phyloP scores from a whole-genome alignment of 2,797 vertebrate species.

The Anomalospiza imberbis region DNA sequence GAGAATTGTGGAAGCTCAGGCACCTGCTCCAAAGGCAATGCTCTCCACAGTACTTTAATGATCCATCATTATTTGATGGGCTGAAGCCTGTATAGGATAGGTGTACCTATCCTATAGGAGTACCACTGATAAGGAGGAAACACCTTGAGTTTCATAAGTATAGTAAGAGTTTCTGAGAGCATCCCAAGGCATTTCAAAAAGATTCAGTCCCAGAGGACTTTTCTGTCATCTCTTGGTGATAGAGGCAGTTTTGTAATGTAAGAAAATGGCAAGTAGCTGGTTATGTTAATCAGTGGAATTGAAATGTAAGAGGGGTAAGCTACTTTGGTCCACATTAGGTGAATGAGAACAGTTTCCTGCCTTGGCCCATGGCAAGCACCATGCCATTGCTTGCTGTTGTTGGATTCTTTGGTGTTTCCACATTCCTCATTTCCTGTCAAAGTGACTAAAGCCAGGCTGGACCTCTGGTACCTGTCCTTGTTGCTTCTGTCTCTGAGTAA shows the following conservation, averaged over 20 bases:
- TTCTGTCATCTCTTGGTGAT: neutral
- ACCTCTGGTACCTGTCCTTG: neutral
- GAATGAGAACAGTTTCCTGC: neutral
- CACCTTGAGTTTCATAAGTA: accelerated
- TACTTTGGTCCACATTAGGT: neutral
- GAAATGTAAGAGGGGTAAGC: neutral
- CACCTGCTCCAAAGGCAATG: accelerated
- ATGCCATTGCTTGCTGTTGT: accelerated
- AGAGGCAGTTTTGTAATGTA: neutral
- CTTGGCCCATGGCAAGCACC: neutral
- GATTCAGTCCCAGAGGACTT: neutral
- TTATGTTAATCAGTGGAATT: neutral
- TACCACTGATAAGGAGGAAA: neutral
- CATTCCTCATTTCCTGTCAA: accelerated
- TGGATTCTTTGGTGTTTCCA: neutral
- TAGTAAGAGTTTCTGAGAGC: neutral
- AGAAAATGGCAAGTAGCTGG: neutral
- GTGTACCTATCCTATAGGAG: neutral
- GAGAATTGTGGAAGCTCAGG: neutral
- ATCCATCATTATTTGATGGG: neutral
- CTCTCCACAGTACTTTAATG: neutral
- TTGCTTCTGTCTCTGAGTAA: neutral
- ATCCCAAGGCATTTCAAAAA: neutral
- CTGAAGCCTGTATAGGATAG: neutral
- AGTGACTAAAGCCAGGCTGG: neutral